Evolutionary conservation across 1,140 invertebrate genomes (phyloP), one percentile per base, ranked within the genome.

Genomic region (Heliconius melpomene): DNA sequence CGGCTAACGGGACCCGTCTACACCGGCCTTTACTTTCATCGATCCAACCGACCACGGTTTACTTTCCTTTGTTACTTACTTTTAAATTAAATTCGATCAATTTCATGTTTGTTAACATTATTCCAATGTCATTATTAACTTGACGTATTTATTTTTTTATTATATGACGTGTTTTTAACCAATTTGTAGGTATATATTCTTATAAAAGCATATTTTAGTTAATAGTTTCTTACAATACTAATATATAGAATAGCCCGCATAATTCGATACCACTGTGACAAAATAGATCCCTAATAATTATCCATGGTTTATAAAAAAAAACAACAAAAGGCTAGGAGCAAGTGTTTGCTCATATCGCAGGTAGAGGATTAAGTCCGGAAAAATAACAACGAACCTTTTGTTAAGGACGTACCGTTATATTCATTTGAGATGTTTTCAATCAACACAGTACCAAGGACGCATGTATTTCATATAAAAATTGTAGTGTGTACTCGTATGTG

Each of bases 1-100:
- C 90, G 87, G 86, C 86, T 93, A 94, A 92, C 91, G 91, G 93
- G 89, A 93, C 90, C 86, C 85, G 89, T 90, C 91, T 90, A 87
- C 89, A 89, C 89, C 84, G 88, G 91, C 90, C 91, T 94, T 94
- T 93, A 93, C 91, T 94, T 94, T 94, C 92, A 92, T 93, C 91
- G 91, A 93, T 91, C 91, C 88, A 86, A 84, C 89, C 80, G 88
- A 90, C 89, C 86, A 87, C 89, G 91, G 90, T 91, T 93, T 93
- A 94, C 93, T 94, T 94, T 94, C 91, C 90, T 93, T 94, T 93
- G 91, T 93, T 92, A 91, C 86, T 90, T 89, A 88, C 80, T 83
- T 86, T 88, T 86, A 85, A 85, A 82, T 86, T 85, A 84, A 89
- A 76, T 85, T 79, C 83, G 82, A 83, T 85, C 82, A 76, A 87